Conservation (phyloP, 2,797 vertebrate genomes). For the Lophius americanus region DNA sequence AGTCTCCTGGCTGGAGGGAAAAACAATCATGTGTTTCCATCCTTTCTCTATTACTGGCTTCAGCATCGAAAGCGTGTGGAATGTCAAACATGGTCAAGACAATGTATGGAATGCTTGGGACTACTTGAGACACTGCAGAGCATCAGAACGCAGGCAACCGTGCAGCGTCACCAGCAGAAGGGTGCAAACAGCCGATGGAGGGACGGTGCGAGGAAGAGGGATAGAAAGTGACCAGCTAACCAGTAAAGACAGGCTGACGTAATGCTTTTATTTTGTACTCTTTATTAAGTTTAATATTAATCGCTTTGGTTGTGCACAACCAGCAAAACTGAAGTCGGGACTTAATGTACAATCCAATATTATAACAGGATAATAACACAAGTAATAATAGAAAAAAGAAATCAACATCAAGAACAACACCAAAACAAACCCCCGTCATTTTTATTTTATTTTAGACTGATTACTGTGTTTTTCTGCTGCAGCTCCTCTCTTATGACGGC, state of each 20-base stretch:
- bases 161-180: conserved; percentile 1
- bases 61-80: conserved; percentile 37
- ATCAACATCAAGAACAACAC: too few relatives aligned
- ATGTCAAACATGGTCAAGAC: conserved; percentile 48
- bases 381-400: too few relatives aligned
- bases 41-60: conserved; percentile 14
- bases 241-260: not conserved
- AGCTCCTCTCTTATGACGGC: too few relatives aligned
- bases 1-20: conserved; percentile 12
- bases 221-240: not conserved
- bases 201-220: not conserved
- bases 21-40: conserved; percentile 18
- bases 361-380: too few relatives aligned
- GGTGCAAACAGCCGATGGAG: conserved; percentile 20
- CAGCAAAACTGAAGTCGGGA: too few relatives aligned
- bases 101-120: conserved; percentile 39
- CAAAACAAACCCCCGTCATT: too few relatives aligned
- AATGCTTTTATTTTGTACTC: conserved; percentile 21
- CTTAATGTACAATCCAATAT: too few relatives aligned
- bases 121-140: conserved; percentile 18
- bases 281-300: conserved; percentile 5
- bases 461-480: too few relatives aligned
- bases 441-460: too few relatives aligned
- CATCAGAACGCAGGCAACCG: not conserved
- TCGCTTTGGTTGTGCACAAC: not conserved